Percentiles rank a stretch among this genome's conserved stretches.
Evolutionary conservation across 2,888 invertebrate species (phyloP).

Genomic region (Nomada ferruginata): DNA sequence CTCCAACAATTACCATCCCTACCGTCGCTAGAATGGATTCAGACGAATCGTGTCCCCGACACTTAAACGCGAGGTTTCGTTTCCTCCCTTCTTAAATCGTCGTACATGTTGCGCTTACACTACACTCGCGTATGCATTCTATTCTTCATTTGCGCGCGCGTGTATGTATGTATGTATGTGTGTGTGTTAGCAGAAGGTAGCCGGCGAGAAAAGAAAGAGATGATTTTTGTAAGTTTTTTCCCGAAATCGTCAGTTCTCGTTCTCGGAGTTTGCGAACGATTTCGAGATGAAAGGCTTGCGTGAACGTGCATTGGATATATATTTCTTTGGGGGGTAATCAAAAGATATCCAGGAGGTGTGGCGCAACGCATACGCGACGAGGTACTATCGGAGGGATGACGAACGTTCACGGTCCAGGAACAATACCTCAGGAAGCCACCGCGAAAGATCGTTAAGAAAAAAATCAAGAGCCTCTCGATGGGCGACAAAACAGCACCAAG

Average conservation of each 20-base stretch:
- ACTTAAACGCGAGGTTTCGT: constrained; percentile 25
- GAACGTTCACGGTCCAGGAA: not conserved
- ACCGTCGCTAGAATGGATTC: constrained; percentile 76
- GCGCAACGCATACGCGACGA: not conserved
- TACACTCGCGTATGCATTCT: not conserved
- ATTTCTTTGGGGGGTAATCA: not conserved
- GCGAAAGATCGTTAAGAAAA: not conserved
- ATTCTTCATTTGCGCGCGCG: not conserved
- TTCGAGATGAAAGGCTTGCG: too few species aligned
- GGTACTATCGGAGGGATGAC: not conserved
- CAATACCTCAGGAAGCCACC: not conserved
- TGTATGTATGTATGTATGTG: not conserved
- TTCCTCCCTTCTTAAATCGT: constrained; percentile 26
- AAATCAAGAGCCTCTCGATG: not conserved
- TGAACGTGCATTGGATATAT: too few species aligned
- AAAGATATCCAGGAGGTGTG: too few species aligned
- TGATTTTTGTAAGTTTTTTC: constrained; percentile 17
- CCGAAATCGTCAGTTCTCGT: not conserved
- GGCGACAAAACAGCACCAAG: not conserved
- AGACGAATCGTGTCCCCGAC: constrained; percentile 36
- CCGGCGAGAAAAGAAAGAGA: not conserved
- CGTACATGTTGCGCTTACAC: constrained; percentile 20
- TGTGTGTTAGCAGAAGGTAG: too few species aligned
- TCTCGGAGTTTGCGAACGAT: too few species aligned
- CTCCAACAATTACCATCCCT: constrained; percentile 81